Base-by-base conservation (phyloP, 2,797 vertebrate genomes). In the Morelia viridis region DNA sequence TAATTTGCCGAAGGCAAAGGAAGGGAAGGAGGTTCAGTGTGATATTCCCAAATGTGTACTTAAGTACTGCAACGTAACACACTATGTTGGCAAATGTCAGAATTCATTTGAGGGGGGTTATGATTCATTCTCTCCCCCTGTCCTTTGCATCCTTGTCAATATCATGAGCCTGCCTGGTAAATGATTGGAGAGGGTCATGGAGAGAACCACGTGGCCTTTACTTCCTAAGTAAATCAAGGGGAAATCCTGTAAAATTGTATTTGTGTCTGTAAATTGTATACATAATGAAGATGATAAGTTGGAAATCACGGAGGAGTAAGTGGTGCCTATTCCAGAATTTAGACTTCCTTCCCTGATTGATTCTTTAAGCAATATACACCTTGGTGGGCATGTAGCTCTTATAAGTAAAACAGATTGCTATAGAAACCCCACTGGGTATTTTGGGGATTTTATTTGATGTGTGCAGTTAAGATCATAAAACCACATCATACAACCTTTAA, bases 261-360 rank as follows among this genome's bases (percentile, higher is more conserved):
- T 90, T 95, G 50, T 89, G 91, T 87, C 61, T 92, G 91, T 89
- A 92, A 88, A 56, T 93, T 95, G 93, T 46, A 68, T 87, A 94
- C 92, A 22, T 91, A 95, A 93, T 92, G 85, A 91, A 35, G 3
- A 92, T 95, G 93, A 93, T 91, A 93, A 90, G 88, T 92, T 0
- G 88, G 26, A 57, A 57, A 53, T 89, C 84, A 68, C 13, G 8
- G 46, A 53, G 31, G 10, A 22, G 61, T 41, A 87, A 62, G 88
- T 46, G 90, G 50, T 12, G 90, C 61, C 60, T 94, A 62, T 95
- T 94, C 93, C 62, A 93, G 93, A 94, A 83, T 92, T 92, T 50
- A 94, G 64, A 91, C 91, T 86, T 5, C 1, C 0, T 89, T 93
- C 84, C 60, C 60, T 87, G 89, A 89, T 93, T 50, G 65, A 68